These are phyloP conservation scores for Notodonta ziczac DNA, from an alignment of 2,888 invertebrate species.

Conservation along the genomic window DNA sequence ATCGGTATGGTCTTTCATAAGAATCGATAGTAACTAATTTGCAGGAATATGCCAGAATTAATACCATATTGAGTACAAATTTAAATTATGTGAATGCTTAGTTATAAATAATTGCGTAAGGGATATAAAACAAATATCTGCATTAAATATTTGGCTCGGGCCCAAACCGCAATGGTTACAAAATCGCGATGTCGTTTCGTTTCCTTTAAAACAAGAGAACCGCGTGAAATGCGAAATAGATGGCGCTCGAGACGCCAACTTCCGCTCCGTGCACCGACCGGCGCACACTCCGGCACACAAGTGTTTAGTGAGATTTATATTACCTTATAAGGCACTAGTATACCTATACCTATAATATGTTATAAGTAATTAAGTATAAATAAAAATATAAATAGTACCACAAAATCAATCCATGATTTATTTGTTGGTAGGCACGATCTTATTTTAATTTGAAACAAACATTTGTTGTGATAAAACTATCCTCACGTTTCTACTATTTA, in stretches of 20 bases:
- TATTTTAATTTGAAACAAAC: too few relatives aligned
- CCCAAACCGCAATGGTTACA: slow-evolving; percentile 77
- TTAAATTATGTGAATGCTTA: neutral
- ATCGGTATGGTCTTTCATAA: too few relatives aligned
- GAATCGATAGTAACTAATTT: too few relatives aligned
- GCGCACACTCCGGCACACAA: slow-evolving; percentile 31
- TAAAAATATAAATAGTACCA: too few relatives aligned
- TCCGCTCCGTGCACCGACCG: slow-evolving; percentile 59
- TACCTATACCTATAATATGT: too few relatives aligned
- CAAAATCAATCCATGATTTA: too few relatives aligned
- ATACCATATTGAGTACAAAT: neutral
- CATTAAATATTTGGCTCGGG: slow-evolving; percentile 71
- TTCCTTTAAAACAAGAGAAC: slow-evolving; percentile 81
- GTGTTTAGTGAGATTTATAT: slow-evolving; percentile 5
- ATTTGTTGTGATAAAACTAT: too few relatives aligned
- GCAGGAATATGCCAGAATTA: too few relatives aligned
- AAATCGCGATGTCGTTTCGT: slow-evolving; percentile 71
- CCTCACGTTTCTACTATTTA: too few relatives aligned
- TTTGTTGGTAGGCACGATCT: too few relatives aligned
- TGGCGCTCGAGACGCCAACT: slow-evolving; percentile 74
- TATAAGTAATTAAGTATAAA: too few relatives aligned
- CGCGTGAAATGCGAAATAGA: slow-evolving; percentile 72
- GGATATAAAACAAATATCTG: slow-evolving; percentile 48
- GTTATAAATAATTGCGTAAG: slow-evolving; percentile 35
- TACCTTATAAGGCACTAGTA: neutral